Evolutionary conservation across 2,113 vertebrate genomes (phyloP), one percentile per base, ranked within the genome.

Genomic region (Mobula hypostoma): DNA sequence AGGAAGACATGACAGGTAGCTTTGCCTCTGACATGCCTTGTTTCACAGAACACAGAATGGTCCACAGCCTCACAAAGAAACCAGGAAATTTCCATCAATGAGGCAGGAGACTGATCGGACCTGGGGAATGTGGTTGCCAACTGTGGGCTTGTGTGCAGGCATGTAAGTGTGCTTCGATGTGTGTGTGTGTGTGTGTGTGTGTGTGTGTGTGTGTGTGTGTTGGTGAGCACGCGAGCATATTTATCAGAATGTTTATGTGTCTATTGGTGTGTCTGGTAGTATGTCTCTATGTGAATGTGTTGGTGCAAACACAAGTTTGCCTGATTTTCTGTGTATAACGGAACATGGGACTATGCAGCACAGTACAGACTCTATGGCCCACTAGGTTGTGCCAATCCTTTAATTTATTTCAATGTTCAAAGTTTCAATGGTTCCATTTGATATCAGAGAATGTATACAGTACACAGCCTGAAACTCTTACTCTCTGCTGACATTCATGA

Each of bases 11-110:
- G 85, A 66, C 85, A 66, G 29, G 85, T 9, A 19, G n/a, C 29
- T 66, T 29, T 95, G 56, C 94, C n/a, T 95, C 94, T 94, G 85
- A 74, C 11, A 72, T 48, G 14, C 74, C 24, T 15, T 29, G 56
- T 63, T 87, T 87, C 61, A 90, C 61, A 2, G 3, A 17, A 7
- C 61, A 66, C 5, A 14, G n/a, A 32, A 88, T 66, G 27, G 24
- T 0, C 58, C 1, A 5, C 4, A 58, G 58, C 2, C 27, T 87
- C 29, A 14, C 83, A 61, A 48, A 24, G 1, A 21, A 19, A 48
- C 6, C 48, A 83, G 56, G 40, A 21, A 58, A 24, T 83, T 83
- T 83, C 5, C 15, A 48, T 40, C 36, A 7, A 40, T 17, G 0
- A 36, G 6, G 79, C 19, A 48, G 21, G 36, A 82, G 21, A 19